Evolutionary conservation across 2,113 vertebrate genomes (phyloP).

Genomic region (Coptodon bakossiorum): DNA sequence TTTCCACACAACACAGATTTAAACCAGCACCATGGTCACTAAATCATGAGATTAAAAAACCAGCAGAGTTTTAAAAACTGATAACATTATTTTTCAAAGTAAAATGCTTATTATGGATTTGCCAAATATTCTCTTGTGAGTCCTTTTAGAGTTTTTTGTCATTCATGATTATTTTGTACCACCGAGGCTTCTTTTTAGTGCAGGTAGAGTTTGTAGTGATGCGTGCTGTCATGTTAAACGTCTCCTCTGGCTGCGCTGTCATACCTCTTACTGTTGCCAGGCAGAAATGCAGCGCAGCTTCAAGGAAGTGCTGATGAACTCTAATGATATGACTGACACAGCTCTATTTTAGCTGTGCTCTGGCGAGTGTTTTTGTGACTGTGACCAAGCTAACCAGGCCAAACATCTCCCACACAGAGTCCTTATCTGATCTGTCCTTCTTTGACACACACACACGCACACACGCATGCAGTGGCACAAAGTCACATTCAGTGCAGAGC

Average conservation of each 20-base stretch:
- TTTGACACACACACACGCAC: neutral
- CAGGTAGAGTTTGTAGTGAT: neutral
- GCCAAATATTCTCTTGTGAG: neutral
- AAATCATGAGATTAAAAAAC: neutral
- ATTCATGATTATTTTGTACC: neutral
- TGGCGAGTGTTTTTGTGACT: neutral
- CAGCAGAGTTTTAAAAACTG: neutral
- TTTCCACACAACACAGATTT: neutral
- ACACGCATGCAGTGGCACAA: neutral
- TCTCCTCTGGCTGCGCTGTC: neutral
- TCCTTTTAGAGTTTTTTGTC: neutral
- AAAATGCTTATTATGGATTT: neutral
- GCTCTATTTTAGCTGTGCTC: neutral
- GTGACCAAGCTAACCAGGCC: neutral
- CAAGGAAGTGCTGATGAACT: neutral
- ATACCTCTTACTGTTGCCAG: constrained; percentile 33
- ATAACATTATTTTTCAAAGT: neutral
- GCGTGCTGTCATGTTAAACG: neutral
- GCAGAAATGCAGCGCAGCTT: constrained; percentile 10
- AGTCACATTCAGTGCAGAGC: neutral
- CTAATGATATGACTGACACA: neutral
- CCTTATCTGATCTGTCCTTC: neutral
- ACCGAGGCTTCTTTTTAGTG: neutral
- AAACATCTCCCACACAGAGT: neutral
- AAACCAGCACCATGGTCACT: neutral